Percentiles rank a stretch among this genome's conserved stretches.
Evolutionary conservation across 2,113 vertebrate species (phyloP).

Genomic region (Neoarius graeffei): DNA sequence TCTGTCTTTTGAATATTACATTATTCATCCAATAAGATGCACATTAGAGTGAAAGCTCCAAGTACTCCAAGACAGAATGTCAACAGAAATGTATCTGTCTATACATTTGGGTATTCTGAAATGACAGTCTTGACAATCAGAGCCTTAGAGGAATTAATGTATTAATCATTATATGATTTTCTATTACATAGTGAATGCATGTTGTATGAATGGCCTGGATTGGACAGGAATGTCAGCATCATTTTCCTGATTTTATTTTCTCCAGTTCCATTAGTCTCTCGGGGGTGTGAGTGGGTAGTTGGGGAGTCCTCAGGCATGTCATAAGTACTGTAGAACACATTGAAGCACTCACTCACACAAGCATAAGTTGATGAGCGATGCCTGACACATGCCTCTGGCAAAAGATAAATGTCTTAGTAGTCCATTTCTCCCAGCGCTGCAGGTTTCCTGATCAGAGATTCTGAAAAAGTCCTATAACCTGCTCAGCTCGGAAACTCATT

Average conservation of each 20-base stretch:
- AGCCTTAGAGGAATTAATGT: neutral
- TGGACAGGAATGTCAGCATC: neutral
- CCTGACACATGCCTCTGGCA: constrained; percentile 23
- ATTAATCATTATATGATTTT: neutral
- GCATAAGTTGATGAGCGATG: constrained; percentile 27
- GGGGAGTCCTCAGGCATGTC: neutral
- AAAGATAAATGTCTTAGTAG: constrained; percentile 39
- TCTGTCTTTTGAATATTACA: neutral
- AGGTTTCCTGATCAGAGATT: constrained; percentile 12
- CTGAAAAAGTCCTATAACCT: constrained; percentile 16
- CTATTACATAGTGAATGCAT: constrained; percentile 5
- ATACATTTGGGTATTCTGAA: neutral
- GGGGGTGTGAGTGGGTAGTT: neutral
- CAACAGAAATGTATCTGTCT: neutral
- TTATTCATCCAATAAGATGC: neutral
- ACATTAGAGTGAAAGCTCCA: neutral
- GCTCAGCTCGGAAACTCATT: neutral
- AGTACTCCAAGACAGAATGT: neutral
- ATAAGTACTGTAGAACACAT: constrained; percentile 3
- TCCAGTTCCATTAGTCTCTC: neutral
- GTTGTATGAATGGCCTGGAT: neutral
- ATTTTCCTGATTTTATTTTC: neutral
- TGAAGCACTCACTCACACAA: constrained; percentile 42
- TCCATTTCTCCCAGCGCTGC: constrained; percentile 21
- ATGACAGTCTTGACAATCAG: neutral